These are phyloP conservation scores for Lamellibrachia columna DNA, from an alignment of 2,888 invertebrate genomes.

Conservation along the genomic window DNA sequence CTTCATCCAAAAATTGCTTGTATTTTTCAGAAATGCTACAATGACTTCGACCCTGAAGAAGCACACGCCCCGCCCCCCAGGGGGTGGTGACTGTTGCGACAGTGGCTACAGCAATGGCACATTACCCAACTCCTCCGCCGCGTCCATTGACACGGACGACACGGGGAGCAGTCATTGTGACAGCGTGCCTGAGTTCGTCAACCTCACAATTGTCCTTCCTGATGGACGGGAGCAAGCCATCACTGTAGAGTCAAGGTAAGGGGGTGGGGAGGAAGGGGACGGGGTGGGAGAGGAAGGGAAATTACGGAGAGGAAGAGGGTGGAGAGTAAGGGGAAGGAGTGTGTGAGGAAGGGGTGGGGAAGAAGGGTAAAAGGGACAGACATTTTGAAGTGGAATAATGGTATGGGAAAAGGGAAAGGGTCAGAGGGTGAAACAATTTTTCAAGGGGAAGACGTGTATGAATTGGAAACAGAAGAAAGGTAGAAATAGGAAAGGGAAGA, in stretches of 20 bases:
- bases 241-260: not conserved
- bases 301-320: not conserved
- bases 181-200: not conserved
- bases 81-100: not conserved
- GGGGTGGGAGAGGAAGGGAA: not conserved
- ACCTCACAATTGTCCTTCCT: not conserved
- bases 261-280: not conserved
- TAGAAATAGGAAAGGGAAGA: too few species aligned
- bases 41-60: not conserved
- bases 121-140: not conserved
- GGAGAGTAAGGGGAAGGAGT: not conserved
- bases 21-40: not conserved
- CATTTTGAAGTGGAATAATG: too few species aligned
- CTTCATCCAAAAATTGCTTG: not conserved
- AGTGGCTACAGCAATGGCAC: slow-evolving; percentile 6
- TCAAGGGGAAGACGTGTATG: too few species aligned
- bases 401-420: too few species aligned
- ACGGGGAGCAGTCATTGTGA: slow-evolving; percentile 16
- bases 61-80: not conserved
- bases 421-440: too few species aligned
- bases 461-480: too few species aligned
- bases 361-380: not conserved
- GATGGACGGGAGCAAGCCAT: not conserved
- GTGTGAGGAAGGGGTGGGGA: not conserved
- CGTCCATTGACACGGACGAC: not conserved